Percentiles rank a stretch among this genome's conserved stretches.
phyloP scores from a whole-genome alignment of 1,140 invertebrate genomes.

The Sarcophaga peregrina region DNA sequence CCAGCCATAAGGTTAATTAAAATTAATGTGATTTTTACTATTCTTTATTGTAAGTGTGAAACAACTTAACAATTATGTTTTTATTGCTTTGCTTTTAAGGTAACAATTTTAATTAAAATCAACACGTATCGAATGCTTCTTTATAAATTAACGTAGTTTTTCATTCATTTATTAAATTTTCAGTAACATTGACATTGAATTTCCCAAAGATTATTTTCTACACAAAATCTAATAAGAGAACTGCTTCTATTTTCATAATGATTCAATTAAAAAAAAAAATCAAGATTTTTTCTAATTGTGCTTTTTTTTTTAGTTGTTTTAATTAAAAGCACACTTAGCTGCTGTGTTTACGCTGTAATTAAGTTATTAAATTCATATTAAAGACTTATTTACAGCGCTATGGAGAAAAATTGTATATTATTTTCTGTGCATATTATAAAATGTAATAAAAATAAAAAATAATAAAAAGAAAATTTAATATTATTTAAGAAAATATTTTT shows the following conservation, averaged over 20 bases:
- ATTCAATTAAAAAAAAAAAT: background rate
- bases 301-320: no score
- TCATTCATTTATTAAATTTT: background rate
- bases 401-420: no score
- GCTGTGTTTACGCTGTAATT: no score
- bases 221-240: background rate
- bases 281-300: background rate
- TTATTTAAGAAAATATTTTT: no score
- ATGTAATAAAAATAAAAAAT: no score
- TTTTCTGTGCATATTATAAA: no score
- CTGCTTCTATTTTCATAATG: background rate
- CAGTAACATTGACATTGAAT: conserved; percentile 1
- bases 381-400: no score
- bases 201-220: background rate
- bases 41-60: background rate
- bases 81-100: background rate
- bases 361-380: no score
- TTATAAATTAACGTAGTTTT: background rate
- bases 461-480: no score
- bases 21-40: background rate
- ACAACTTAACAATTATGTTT: background rate
- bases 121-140: background rate
- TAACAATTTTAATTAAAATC: background rate
- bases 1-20: background rate
- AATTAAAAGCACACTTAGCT: no score